These are phyloP conservation scores for Drosophila lacteicornis DNA, from an alignment of 1,140 invertebrate species.

Conservation along the genomic window DNA sequence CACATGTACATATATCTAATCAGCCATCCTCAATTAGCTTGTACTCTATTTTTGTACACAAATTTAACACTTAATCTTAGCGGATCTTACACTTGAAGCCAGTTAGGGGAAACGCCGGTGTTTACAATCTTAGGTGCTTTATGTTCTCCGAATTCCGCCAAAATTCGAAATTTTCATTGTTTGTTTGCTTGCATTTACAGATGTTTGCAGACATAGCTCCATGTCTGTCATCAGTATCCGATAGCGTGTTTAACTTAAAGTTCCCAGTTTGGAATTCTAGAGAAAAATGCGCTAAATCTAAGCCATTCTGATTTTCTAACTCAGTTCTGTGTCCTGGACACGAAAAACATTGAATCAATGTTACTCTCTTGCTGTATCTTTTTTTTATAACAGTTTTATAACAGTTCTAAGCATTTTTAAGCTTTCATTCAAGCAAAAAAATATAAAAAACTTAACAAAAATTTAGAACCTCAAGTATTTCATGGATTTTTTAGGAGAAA, in stretches of 20 bases:
- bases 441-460: not conserved
- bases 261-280: no score
- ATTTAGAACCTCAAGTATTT: not conserved
- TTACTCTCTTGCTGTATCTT: not conserved
- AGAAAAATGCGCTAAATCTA: no score
- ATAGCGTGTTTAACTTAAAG: no score
- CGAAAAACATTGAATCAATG: not conserved
- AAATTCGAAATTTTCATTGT: no score
- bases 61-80: slow-evolving; percentile 2
- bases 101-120: not conserved
- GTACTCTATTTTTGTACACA: slow-evolving; percentile 23
- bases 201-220: not conserved
- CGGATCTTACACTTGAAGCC: not conserved
- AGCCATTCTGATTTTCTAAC: not conserved
- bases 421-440: not conserved
- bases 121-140: not conserved
- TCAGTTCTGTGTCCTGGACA: not conserved
- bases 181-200: not conserved
- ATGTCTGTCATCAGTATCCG: not conserved
- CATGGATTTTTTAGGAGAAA: not conserved
- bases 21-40: not conserved
- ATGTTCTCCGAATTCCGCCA: not conserved
- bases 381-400: not conserved
- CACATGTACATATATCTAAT: slow-evolving; percentile 28
- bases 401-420: not conserved